Conservation (phyloP, 1,140 invertebrate species). For the Zaprionus ghesquierei region DNA sequence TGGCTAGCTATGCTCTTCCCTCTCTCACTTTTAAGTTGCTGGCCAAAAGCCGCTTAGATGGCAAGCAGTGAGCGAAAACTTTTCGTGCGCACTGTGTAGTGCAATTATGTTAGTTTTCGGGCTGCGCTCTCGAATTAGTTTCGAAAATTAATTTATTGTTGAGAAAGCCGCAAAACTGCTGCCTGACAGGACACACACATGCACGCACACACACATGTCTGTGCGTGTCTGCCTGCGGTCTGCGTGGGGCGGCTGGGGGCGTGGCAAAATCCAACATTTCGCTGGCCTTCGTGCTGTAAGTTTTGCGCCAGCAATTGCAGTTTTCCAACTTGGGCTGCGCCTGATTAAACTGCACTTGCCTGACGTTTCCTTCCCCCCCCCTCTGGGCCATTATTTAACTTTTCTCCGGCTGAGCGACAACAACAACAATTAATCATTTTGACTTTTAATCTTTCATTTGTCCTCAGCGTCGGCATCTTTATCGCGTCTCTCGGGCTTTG, state of each 20-base stretch:
- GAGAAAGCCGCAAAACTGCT: slow-evolving; percentile 30
- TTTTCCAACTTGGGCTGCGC: slow-evolving; percentile 17
- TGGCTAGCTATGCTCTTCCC: neutral
- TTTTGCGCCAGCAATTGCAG: slow-evolving; percentile 14
- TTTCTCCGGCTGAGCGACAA: slow-evolving; percentile 15
- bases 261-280: too few species aligned
- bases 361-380: slow-evolving; percentile 9
- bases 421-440: slow-evolving; percentile 62
- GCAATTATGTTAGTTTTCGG: slow-evolving; percentile 19
- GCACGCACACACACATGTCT: neutral
- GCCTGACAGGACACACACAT: neutral
- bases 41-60: slow-evolving; percentile 31
- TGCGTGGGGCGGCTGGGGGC: neutral
- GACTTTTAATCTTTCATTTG: slow-evolving; percentile 63
- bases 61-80: slow-evolving; percentile 19
- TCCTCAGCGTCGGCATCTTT: slow-evolving; percentile 45
- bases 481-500: slow-evolving; percentile 42
- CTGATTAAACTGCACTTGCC: slow-evolving; percentile 26
- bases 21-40: neutral
- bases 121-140: slow-evolving; percentile 29
- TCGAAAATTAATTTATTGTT: slow-evolving; percentile 47
- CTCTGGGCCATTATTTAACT: slow-evolving; percentile 37
- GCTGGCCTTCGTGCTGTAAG: neutral
- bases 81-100: slow-evolving; percentile 3
- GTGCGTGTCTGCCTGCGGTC: neutral